Evolutionary conservation across 2,113 vertebrate genomes (phyloP).

Genomic region (Pampusana beccarii): DNA sequence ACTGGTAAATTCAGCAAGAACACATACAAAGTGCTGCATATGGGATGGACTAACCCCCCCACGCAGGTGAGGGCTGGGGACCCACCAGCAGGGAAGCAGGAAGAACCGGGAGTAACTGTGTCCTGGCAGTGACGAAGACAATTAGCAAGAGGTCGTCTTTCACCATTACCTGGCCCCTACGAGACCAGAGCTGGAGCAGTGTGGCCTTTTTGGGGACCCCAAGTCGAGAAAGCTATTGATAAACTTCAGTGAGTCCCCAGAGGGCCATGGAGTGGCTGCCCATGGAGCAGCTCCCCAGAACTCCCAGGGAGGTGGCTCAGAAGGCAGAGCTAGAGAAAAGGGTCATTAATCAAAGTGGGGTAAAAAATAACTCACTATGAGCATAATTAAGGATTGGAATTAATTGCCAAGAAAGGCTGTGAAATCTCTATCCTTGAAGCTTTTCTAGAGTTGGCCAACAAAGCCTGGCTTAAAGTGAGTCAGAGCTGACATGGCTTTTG

Average conservation of each 20-base stretch:
- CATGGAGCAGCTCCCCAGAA: not conserved
- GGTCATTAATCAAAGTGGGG: accelerated
- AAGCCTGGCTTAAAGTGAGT: not conserved
- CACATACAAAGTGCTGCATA: not conserved
- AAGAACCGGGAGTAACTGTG: not conserved
- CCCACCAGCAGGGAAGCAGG: not conserved
- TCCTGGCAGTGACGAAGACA: not conserved
- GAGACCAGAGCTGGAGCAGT: not conserved
- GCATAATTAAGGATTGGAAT: not conserved
- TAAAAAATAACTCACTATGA: not conserved
- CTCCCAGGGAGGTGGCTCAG: not conserved
- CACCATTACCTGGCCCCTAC: not conserved
- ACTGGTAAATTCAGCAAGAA: not conserved
- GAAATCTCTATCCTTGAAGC: not conserved
- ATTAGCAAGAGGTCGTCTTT: not conserved
- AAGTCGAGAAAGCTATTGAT: not conserved
- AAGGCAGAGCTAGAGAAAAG: not conserved
- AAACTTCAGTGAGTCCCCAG: not conserved
- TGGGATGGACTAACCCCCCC: too few species aligned
- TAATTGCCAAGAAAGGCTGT: not conserved
- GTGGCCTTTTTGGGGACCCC: not conserved
- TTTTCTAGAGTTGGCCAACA: not conserved
- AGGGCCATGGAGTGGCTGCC: not conserved
- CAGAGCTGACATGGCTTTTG: not conserved
- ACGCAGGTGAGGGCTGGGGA: not conserved